Evolutionary conservation across 2,888 invertebrate species (phyloP), one percentile per base, ranked within the genome.

Genomic region (Epinotia nisella): DNA sequence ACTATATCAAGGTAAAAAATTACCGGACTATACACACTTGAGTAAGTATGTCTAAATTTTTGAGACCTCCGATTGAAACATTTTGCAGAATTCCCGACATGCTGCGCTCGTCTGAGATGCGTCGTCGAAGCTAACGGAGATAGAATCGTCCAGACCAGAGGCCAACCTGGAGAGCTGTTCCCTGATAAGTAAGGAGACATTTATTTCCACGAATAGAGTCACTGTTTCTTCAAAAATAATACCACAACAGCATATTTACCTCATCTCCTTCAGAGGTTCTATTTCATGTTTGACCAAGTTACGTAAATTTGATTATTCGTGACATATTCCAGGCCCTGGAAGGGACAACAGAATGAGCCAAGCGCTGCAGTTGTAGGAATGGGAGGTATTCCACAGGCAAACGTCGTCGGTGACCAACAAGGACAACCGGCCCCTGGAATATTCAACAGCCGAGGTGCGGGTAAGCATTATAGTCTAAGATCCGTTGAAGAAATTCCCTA

Each of bases 121-220:
- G 93, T 93, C 0, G 93, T 93, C 11, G 93, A 93, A 80, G 83
- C 90, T 0, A 92, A 91, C 51, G 93, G 93, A 1, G 93, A 93
- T 79, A 86, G 93, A 60, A 92, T 93, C 49, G 93, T 93, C 0
- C 93, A 93, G 74, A 93, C 93, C 0, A 81, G 93, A 75, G 93
- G 93, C 13, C 93, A 93, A 53, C 93, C 93, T 13, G 93, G 93
- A 4, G 93, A 93, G 85, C 80, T 93, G 0, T 93, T 93, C 84
- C 93, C 93, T 41, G 93, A 93, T 76, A 93, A 93, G 93, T 93
- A 80, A 87, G 88, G 35, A 13, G 1, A n/a, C 17, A 69, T 17
- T 39, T 19, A 11, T 65, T 19, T 39, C 11, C 21, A 55, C 19
- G 3, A 39, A 11, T 76, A 65, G 7, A 35, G 35, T 13, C 49